These are phyloP conservation scores for Microchirus variegatus DNA, from an alignment of 2,797 vertebrate species.

Conservation along the genomic window DNA sequence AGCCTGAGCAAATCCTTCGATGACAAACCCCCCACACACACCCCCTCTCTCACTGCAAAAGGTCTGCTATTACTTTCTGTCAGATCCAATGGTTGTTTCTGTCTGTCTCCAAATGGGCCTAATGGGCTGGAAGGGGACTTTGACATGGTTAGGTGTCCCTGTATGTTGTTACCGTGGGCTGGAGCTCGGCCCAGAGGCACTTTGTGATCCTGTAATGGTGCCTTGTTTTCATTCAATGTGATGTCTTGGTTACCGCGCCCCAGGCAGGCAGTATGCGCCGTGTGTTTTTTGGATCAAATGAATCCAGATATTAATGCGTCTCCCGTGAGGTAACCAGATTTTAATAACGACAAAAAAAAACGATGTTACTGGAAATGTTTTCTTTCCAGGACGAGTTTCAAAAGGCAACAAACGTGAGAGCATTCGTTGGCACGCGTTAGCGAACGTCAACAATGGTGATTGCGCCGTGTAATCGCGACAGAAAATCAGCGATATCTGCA, in stretches of 20 bases:
- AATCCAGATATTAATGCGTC: background rate
- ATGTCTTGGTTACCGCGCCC: conserved; percentile 15
- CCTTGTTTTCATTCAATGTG: conserved; percentile 40
- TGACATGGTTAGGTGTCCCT: conserved; percentile 57
- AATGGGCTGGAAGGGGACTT: conserved; percentile 55
- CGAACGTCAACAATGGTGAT: no score
- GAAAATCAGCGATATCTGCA: no score
- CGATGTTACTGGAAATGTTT: background rate
- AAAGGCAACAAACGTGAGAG: no score
- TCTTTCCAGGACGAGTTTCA: no score
- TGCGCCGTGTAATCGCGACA: no score
- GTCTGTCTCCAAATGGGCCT: conserved; percentile 37
- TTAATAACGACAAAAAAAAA: background rate
- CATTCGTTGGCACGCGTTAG: background rate
- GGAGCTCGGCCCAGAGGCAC: conserved; percentile 45
- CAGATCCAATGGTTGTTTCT: conserved; percentile 54
- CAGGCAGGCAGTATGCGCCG: conserved; percentile 1
- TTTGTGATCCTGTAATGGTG: conserved; percentile 33
- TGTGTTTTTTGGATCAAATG: background rate
- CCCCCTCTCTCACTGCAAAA: conserved; percentile 18
- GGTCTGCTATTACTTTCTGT: conserved; percentile 52
- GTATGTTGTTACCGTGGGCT: conserved; percentile 35
- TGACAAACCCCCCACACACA: conserved; percentile 4
- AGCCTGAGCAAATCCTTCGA: conserved; percentile 19
- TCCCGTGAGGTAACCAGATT: background rate